These are phyloP conservation scores for Bombus waltoni DNA, from an alignment of 1,140 invertebrate species.

Conservation along the genomic window DNA sequence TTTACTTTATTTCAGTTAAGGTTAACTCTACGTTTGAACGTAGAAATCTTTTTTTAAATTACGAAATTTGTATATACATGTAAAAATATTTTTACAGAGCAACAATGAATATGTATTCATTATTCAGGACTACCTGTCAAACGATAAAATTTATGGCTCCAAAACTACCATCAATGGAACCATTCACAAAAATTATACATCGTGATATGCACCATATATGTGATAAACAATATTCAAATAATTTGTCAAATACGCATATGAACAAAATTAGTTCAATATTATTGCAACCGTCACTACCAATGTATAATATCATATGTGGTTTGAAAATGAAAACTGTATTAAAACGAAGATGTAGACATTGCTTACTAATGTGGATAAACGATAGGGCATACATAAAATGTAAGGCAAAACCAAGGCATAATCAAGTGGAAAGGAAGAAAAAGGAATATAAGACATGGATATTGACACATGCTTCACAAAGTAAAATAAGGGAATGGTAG, in stretches of 20 bases:
- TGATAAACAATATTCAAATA: slow-evolving; percentile 9
- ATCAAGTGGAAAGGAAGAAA: slow-evolving; percentile 89
- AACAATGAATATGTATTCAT: slow-evolving; percentile 34
- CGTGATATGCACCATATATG: slow-evolving; percentile 24
- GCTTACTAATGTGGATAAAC: slow-evolving; percentile 88
- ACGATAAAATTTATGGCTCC: not conserved
- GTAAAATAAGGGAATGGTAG: slow-evolving; percentile 85
- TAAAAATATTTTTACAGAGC: slow-evolving; percentile 28
- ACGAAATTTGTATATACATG: not conserved
- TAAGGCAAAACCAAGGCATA: slow-evolving; percentile 89
- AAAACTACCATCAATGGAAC: not conserved
- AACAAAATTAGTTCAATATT: slow-evolving; percentile 2
- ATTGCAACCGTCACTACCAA: slow-evolving; percentile 40
- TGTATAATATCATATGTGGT: slow-evolving; percentile 75
- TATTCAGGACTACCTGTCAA: slow-evolving; percentile 7
- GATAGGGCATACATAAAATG: slow-evolving; percentile 89
- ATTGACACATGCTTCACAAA: slow-evolving; percentile 87
- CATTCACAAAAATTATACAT: not conserved
- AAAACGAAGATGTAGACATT: slow-evolving; percentile 88
- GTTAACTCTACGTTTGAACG: not conserved
- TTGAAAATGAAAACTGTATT: slow-evolving; percentile 86
- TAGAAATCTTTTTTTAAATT: not conserved
- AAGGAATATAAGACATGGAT: slow-evolving; percentile 85
- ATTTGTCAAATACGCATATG: not conserved
- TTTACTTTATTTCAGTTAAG: not conserved